phyloP scores from a whole-genome alignment of 2,888 invertebrate species.

The Rhingia rostrata region DNA sequence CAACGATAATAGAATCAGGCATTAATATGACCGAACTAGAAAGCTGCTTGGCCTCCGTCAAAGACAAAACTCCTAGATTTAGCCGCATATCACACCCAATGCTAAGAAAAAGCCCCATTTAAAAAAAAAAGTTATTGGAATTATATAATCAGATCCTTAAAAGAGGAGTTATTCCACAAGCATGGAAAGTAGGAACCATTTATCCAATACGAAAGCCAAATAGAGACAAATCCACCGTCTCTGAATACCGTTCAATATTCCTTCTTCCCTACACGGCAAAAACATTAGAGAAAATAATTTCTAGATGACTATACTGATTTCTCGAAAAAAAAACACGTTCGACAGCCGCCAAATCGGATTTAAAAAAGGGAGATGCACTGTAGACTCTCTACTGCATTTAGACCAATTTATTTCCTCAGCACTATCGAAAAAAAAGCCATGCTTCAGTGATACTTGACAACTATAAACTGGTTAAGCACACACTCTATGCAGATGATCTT shows the following conservation, averaged over 20 bases:
- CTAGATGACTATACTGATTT: constrained; percentile 17
- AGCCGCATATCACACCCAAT: background rate
- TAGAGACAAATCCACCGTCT: constrained; percentile 1
- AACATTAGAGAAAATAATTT: constrained; percentile 27
- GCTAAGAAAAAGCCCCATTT: background rate
- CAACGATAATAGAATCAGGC: too few species aligned
- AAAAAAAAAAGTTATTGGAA: background rate
- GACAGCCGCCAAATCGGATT: background rate
- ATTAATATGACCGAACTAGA: too few species aligned
- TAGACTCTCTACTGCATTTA: background rate
- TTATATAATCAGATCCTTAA: background rate
- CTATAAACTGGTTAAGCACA: too few species aligned
- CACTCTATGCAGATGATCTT: too few species aligned
- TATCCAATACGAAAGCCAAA: constrained; percentile 29
- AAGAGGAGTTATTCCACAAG: constrained; percentile 6
- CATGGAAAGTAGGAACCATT: constrained; percentile 21
- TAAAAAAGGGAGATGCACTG: background rate
- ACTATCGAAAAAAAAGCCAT: background rate
- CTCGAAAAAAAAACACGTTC: background rate
- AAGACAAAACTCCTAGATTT: background rate
- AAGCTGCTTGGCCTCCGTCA: too few species aligned
- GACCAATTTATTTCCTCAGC: constrained; percentile 15
- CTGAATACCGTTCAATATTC: constrained; percentile 19
- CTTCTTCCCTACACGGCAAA: constrained; percentile 33
- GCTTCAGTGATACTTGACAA: too few species aligned